Conservation (phyloP, 2,113 vertebrate species). For the Rhinopomastus cyanomelas region DNA sequence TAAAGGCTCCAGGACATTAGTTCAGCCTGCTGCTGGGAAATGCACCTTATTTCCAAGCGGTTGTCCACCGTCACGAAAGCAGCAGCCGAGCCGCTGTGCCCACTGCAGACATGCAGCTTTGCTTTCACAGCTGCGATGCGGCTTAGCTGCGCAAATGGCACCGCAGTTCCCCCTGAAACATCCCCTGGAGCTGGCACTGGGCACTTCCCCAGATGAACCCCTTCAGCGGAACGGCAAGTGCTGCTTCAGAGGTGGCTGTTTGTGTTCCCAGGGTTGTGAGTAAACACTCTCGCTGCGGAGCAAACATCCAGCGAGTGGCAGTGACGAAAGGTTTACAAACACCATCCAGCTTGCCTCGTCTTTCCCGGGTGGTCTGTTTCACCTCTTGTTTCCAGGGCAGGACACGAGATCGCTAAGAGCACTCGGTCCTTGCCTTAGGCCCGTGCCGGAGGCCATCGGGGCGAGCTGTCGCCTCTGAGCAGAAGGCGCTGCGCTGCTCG, state of each 20-base stretch:
- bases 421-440: background rate
- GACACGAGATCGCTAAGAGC: background rate
- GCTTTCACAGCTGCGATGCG: background rate
- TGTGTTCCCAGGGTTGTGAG: background rate
- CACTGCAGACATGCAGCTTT: background rate
- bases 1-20: background rate
- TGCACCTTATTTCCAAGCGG: background rate
- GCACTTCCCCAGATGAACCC: background rate
- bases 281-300: background rate
- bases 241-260: background rate
- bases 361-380: too few relatives aligned
- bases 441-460: background rate
- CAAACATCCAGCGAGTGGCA: background rate
- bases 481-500: background rate
- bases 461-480: background rate
- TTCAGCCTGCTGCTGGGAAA: background rate
- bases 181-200: background rate
- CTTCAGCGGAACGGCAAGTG: background rate
- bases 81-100: background rate
- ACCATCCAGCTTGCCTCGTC: too few relatives aligned
- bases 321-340: background rate
- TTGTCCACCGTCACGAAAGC: too few relatives aligned
- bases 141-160: background rate
- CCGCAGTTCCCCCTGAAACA: background rate
- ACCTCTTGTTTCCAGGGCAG: background rate